phyloP scores from a whole-genome alignment of 1,140 invertebrate genomes.

The Euura lappo region DNA sequence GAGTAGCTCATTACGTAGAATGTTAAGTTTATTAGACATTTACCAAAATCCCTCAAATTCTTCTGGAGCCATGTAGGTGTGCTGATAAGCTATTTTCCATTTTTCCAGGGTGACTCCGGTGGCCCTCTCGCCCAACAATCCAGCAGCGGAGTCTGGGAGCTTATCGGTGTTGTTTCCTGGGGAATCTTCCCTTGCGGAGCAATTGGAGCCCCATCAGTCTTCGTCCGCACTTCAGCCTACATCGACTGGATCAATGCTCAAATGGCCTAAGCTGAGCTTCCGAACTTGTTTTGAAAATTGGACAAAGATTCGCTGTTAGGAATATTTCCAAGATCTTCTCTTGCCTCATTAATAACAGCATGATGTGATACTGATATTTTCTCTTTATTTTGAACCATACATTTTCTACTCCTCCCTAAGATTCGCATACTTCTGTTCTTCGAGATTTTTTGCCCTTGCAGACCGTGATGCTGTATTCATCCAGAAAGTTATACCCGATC shows the following conservation, averaged over 20 bases:
- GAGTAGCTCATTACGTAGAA: conserved; percentile 54
- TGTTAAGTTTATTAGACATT: conserved; percentile 33
- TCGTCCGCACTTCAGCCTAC: conserved; percentile 56
- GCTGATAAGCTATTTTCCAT: conserved; percentile 39
- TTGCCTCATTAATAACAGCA: no score
- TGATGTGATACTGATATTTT: no score
- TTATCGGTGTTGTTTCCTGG: conserved; percentile 59
- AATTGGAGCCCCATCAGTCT: conserved; percentile 42
- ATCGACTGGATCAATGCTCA: conserved; percentile 48
- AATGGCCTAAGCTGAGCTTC: no score
- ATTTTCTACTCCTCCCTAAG: no score
- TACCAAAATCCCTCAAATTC: background rate
- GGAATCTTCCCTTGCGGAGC: conserved; percentile 53
- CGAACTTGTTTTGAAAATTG: no score
- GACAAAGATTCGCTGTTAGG: no score
- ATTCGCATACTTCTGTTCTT: no score
- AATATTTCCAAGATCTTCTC: no score
- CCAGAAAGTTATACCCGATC: background rate
- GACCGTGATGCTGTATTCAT: background rate
- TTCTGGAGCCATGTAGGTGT: background rate
- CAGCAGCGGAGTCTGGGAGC: conserved; percentile 31
- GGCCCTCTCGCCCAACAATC: conserved; percentile 48
- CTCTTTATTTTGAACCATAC: no score
- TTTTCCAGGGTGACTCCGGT: conserved; percentile 53
- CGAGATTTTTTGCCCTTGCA: no score